phyloP scores from a whole-genome alignment of 2,888 invertebrate genomes.

The Lymantria dispar region DNA sequence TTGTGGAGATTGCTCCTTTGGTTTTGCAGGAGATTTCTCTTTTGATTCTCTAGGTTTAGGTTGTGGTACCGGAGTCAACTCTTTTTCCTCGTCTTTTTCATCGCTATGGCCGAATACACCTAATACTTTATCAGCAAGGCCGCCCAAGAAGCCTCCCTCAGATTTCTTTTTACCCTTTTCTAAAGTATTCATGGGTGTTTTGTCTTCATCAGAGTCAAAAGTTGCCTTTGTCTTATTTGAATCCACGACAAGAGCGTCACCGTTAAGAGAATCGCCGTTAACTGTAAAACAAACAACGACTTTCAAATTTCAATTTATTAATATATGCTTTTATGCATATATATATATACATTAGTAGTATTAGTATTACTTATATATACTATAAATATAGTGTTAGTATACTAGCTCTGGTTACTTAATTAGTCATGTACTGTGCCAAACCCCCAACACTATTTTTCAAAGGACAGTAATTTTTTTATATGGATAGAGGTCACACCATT shows the following conservation, averaged over 20 bases:
- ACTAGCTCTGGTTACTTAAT: too few species aligned
- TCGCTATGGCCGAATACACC: conserved; percentile 70
- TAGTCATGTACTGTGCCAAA: too few species aligned
- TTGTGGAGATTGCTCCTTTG: conserved; percentile 31
- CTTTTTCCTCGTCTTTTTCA: conserved; percentile 60
- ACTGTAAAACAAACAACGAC: conserved; percentile 47
- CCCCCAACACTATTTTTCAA: too few species aligned
- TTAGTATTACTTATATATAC: too few species aligned
- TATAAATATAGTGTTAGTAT: too few species aligned
- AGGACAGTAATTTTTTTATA: too few species aligned
- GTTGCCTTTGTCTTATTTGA: conserved; percentile 80
- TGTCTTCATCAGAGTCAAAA: conserved; percentile 81
- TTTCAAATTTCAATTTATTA: background rate
- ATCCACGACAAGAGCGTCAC: conserved; percentile 58
- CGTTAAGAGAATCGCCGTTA: conserved; percentile 58
- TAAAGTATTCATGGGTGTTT: conserved; percentile 79
- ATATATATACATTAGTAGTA: too few species aligned
- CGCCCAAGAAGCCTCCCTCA: conserved; percentile 67
- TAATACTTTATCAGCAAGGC: conserved; percentile 67
- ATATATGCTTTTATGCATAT: too few species aligned
- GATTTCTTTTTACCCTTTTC: conserved; percentile 76
- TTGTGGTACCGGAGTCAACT: conserved; percentile 57
- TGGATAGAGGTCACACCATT: too few species aligned
- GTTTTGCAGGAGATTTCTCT: conserved; percentile 25
- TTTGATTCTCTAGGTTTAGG: conserved; percentile 54